Percentiles rank a stretch among this genome's conserved stretches.
Evolutionary conservation across 2,888 invertebrate species (phyloP).

Genomic region (Erpobdella octoculata): DNA sequence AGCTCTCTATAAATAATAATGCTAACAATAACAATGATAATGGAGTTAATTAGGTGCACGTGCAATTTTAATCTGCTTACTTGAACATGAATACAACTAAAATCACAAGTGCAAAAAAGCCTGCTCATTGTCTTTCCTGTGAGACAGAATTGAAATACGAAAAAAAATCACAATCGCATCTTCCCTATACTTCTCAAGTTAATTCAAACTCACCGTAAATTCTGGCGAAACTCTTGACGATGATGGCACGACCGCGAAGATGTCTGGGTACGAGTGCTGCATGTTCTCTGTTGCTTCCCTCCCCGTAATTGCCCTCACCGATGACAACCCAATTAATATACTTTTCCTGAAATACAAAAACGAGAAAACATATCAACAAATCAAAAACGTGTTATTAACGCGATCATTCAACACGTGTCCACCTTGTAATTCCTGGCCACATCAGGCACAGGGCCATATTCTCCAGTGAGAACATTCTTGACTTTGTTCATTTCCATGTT

Average conservation of each 20-base stretch:
- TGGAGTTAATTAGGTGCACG: no score
- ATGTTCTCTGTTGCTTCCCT: constrained; percentile 72
- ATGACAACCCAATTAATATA: constrained; percentile 75
- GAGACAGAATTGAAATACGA: no score
- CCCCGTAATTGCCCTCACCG: constrained; percentile 66
- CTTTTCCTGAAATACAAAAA: constrained; percentile 43
- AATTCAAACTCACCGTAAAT: constrained; percentile 69
- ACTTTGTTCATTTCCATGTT: constrained; percentile 69
- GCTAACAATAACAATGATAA: no score
- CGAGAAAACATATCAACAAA: no score
- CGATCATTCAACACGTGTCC: no score
- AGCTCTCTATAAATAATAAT: no score
- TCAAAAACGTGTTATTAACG: no score
- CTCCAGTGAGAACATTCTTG: constrained; percentile 76
- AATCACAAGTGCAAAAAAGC: background rate
- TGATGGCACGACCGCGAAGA: constrained; percentile 80
- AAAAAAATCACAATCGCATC: background rate
- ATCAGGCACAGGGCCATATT: constrained; percentile 84
- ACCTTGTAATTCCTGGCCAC: constrained; percentile 91
- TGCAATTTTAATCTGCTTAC: no score
- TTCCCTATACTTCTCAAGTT: no score
- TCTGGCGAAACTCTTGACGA: constrained; percentile 95
- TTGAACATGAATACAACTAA: no score
- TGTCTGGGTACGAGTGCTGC: constrained; percentile 96
- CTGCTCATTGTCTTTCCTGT: no score